Base-by-base conservation (phyloP, 2,113 vertebrate species). In the Spea multiplicata region DNA sequence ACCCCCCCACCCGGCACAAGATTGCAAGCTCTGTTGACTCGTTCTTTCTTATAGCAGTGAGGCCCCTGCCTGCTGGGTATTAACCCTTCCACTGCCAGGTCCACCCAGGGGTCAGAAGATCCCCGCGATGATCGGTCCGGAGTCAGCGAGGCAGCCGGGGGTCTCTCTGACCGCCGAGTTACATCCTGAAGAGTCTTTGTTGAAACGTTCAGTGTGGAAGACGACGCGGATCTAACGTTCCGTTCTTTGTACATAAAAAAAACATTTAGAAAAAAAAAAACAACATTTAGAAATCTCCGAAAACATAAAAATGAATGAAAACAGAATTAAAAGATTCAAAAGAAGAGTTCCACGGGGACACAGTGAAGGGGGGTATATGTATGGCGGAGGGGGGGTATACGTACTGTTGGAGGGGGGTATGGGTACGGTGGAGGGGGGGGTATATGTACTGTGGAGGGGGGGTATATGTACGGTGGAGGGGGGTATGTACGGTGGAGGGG, bases 211-310 rank as follows among this genome's bases (percentile, higher is more conserved):
- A 47, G 50, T 61, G 76, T 68, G 78, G 78, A 80, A 80, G 78
- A 80, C 78, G 16, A 44, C 59, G 68, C 50, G 78, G 61, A 44
- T 66, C 57, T 61, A 50, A 71, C 61, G 55, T 55, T 59, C 49
- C 9, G 50, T 46, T 79, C 45, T 47, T n/a, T 67, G 45, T 78
- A 73, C 64, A 73, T 30, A 73, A 66, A n/a, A 73, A 57, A 71
- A 45, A 79, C 17, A 30, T 62, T 66, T n/a, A 73, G 64, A 71
- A 79, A 57, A 62, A 62, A 16, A 62, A 75, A 67, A 65, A 65
- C 44, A 53, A 73, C 70, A 66, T 66, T 80, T 62, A 13, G 44
- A 30, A 47, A 73, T 73, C 7, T 62, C 57, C 73, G 76, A 16
- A 66, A 79, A 55, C 76, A 47, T 48, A 5, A 73, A 72, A 66